Conservation (phyloP, 2,888 invertebrate species). For the Trissolcus japonicus region DNA sequence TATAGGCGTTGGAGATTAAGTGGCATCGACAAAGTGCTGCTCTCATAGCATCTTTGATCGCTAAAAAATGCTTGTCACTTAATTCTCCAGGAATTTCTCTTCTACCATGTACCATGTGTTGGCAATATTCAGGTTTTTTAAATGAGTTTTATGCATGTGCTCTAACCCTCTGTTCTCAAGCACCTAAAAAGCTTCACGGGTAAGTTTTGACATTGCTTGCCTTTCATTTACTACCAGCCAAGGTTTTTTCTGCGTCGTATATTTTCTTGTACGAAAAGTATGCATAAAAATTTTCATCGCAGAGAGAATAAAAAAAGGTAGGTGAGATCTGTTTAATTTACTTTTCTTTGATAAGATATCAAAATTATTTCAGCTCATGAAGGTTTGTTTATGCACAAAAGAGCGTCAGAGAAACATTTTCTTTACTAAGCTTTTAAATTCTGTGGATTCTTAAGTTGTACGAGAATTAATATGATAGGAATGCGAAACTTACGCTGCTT, state of each 20-base stretch:
- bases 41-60: slow-evolving; percentile 26
- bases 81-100: slow-evolving; percentile 27
- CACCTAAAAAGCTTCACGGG: slow-evolving; percentile 56
- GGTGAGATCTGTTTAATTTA: no score
- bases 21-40: slow-evolving; percentile 11
- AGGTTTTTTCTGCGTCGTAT: slow-evolving; percentile 42
- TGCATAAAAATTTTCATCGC: slow-evolving; percentile 9
- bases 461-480: not conserved
- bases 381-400: not conserved
- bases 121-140: slow-evolving; percentile 29
- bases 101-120: slow-evolving; percentile 7
- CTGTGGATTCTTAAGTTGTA: not conserved
- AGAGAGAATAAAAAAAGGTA: slow-evolving; percentile 10
- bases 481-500: slow-evolving; percentile 83
- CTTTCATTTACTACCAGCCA: slow-evolving; percentile 59
- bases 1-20: not conserved
- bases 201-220: slow-evolving; percentile 58
- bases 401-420: no score
- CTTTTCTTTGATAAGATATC: no score
- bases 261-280: slow-evolving; percentile 37
- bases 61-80: slow-evolving; percentile 22
- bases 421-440: not conserved
- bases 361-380: not conserved
- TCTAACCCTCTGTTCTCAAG: slow-evolving; percentile 22
- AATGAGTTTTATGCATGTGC: slow-evolving; percentile 21